A percentile compares a stretch with the other conserved stretches of the same genome.
These are phyloP conservation scores for Cheilinus undulatus DNA, from an alignment of 2,113 vertebrate species.

Conservation along the genomic window DNA sequence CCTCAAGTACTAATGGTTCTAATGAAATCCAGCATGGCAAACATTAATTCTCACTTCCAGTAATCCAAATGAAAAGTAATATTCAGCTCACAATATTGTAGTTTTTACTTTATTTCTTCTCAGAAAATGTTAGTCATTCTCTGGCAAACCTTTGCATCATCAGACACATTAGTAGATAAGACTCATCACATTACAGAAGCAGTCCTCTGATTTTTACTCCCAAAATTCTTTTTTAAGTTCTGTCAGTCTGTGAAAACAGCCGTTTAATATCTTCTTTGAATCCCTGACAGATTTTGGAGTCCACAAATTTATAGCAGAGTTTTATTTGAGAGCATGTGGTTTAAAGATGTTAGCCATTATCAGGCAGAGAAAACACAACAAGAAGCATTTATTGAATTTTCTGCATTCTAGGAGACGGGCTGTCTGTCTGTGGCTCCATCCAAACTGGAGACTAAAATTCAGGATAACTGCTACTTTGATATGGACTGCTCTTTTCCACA, in stretches of 20 bases:
- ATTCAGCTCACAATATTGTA: neutral
- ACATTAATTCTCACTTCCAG: constrained; percentile 4
- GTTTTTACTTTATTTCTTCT: neutral
- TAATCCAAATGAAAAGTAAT: neutral
- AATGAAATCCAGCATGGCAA: constrained; percentile 1
- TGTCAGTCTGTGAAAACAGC: neutral
- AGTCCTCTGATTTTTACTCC: neutral
- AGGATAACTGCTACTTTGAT: neutral
- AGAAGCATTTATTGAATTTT: too few relatives aligned
- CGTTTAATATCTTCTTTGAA: neutral
- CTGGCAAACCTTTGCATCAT: neutral
- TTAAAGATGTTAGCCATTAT: neutral
- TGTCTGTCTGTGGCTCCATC: neutral
- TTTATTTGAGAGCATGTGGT: neutral
- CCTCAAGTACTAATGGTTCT: neutral
- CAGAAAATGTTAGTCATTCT: too few relatives aligned
- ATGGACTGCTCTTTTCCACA: neutral
- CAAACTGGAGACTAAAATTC: neutral
- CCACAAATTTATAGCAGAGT: neutral
- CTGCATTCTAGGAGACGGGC: neutral
- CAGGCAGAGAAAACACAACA: neutral
- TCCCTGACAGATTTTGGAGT: neutral
- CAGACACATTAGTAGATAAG: neutral
- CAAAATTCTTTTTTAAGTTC: neutral
- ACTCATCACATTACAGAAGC: neutral